These are phyloP conservation scores for Chaetops frenatus DNA, from an alignment of 2,113 vertebrate genomes.

Conservation along the genomic window DNA sequence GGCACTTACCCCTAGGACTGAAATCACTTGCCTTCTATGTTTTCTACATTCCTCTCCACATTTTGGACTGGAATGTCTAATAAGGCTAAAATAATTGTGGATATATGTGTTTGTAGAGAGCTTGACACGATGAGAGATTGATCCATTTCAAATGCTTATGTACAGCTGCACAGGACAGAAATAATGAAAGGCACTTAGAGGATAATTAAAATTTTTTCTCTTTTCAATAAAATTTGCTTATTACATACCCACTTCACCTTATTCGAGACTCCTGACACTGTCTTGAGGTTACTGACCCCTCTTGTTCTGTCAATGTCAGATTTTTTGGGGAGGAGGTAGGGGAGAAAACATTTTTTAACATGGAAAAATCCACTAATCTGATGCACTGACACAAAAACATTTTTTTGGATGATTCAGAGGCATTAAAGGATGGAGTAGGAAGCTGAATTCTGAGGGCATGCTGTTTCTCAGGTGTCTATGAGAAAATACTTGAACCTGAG, in stretches of 20 bases:
- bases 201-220: background rate
- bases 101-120: background rate
- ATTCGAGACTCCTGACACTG: background rate
- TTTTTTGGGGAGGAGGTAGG: background rate
- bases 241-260: background rate
- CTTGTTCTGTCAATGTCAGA: background rate
- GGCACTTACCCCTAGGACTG: background rate
- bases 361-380: background rate
- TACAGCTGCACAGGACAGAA: background rate
- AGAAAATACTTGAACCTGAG: background rate
- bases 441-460: background rate
- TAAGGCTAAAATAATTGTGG: background rate
- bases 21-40: background rate
- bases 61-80: background rate
- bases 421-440: background rate
- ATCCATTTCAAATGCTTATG: background rate
- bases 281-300: background rate
- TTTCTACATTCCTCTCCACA: background rate
- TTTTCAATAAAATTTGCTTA: background rate
- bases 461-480: background rate
- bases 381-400: background rate
- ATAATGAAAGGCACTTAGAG: background rate
- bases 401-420: background rate
- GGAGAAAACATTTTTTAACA: background rate
- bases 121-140: accelerated